phyloP scores from a whole-genome alignment of 2,888 invertebrate species.

The Tenodera sinensis region DNA sequence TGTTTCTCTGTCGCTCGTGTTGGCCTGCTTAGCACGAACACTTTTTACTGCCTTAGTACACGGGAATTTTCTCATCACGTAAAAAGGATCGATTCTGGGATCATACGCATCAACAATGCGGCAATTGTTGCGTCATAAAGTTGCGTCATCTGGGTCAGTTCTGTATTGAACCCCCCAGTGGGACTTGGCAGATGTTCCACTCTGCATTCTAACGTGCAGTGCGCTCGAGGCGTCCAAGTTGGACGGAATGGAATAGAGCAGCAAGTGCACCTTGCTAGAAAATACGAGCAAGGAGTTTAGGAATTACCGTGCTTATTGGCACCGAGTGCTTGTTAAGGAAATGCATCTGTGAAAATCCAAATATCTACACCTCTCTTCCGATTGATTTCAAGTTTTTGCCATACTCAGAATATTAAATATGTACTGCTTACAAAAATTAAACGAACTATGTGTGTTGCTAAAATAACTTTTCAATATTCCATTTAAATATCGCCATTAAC shows the following conservation, averaged over 20 bases:
- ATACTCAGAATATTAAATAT: no score
- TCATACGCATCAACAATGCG: neutral
- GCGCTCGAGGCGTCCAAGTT: neutral
- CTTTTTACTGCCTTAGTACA: neutral
- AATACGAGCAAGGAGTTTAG: neutral
- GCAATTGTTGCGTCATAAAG: neutral
- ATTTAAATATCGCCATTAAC: no score
- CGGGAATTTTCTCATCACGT: neutral
- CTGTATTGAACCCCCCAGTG: neutral
- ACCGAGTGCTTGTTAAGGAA: no score
- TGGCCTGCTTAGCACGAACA: neutral
- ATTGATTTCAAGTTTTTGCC: no score
- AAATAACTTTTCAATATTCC: no score
- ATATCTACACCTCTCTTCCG: no score
- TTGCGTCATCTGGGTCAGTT: neutral
- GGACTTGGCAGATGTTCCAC: neutral
- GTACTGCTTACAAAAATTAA: no score
- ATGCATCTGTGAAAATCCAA: no score
- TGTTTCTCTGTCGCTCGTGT: neutral
- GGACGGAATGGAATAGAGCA: no score
- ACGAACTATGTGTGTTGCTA: no score
- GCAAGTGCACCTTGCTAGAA: no score
- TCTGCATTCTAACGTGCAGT: neutral
- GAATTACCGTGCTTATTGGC: neutral
- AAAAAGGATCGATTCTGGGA: neutral